Percentiles rank a stretch among this genome's conserved stretches.
Evolutionary conservation across 2,888 invertebrate genomes (phyloP).

Genomic region (Hecatera dysodea): DNA sequence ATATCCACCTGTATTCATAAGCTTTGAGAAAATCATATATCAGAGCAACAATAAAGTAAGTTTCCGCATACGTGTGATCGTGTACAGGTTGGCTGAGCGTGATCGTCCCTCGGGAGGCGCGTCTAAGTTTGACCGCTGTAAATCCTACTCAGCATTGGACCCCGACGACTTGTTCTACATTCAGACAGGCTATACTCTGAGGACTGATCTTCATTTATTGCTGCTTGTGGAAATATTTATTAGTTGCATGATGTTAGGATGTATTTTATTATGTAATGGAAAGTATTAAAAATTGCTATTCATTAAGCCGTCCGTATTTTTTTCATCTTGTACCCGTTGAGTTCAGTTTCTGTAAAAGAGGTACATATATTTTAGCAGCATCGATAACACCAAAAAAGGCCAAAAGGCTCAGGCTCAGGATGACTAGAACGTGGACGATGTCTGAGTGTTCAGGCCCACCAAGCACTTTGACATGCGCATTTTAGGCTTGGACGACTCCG

Average conservation of each 20-base stretch:
- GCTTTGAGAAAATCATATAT: neutral
- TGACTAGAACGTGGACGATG: no score
- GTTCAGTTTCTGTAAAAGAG: no score
- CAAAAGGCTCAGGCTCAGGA: no score
- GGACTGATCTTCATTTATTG: constrained; percentile 74
- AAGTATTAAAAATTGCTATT: no score
- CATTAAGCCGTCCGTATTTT: no score
- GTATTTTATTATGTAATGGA: no score
- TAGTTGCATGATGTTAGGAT: neutral
- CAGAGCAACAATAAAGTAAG: constrained; percentile 35
- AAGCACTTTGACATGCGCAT: no score
- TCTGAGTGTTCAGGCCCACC: no score
- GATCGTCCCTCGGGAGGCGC: constrained; percentile 71
- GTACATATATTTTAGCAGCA: no score
- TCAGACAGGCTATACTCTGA: constrained; percentile 71
- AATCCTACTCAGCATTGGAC: constrained; percentile 77
- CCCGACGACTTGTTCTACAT: constrained; percentile 79
- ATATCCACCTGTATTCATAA: neutral
- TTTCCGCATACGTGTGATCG: constrained; percentile 28
- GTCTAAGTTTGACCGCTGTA: constrained; percentile 84
- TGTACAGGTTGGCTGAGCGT: constrained; percentile 48
- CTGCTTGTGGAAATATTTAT: constrained; percentile 43
- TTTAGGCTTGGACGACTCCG: no score
- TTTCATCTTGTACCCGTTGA: no score
- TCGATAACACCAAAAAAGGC: no score